Evolutionary conservation across 1,140 invertebrate species (phyloP).

Genomic region (Dendrolimus kikuchii): DNA sequence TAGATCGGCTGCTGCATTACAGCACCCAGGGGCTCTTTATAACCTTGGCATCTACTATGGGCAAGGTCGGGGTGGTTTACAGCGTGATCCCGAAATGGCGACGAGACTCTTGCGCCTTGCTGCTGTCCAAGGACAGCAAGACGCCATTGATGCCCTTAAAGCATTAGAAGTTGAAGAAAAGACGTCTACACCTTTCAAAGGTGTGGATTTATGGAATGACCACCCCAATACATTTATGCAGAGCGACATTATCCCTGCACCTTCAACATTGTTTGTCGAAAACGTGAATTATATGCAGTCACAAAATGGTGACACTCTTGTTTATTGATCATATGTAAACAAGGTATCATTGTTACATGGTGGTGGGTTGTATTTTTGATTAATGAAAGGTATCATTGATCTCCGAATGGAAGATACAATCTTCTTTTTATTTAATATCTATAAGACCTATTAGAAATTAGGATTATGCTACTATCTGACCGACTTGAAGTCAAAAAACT

Average conservation of each 20-base stretch:
- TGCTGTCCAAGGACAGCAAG: slow-evolving; percentile 73
- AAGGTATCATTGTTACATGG: not conserved
- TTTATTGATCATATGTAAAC: slow-evolving; percentile 20
- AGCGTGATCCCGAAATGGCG: slow-evolving; percentile 59
- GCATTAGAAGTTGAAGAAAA: slow-evolving; percentile 24
- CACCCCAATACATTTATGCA: slow-evolving; percentile 19
- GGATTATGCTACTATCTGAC: too few relatives aligned
- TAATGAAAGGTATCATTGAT: not conserved
- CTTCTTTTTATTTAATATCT: too few relatives aligned
- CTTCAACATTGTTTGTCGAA: slow-evolving; percentile 46
- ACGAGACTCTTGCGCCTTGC: slow-evolving; percentile 70
- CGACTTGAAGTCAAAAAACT: too few relatives aligned
- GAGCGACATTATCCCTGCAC: slow-evolving; percentile 34
- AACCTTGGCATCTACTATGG: slow-evolving; percentile 78
- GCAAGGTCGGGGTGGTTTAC: slow-evolving; percentile 74
- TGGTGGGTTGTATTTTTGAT: not conserved
- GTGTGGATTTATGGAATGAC: slow-evolving; percentile 25
- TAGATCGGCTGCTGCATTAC: slow-evolving; percentile 69
- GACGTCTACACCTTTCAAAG: slow-evolving; percentile 14
- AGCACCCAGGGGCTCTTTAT: slow-evolving; percentile 76
- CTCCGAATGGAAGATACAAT: too few relatives aligned
- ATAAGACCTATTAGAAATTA: too few relatives aligned
- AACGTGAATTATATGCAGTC: slow-evolving; percentile 30
- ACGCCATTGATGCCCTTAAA: slow-evolving; percentile 71
- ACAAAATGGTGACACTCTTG: slow-evolving; percentile 26